phyloP scores from a whole-genome alignment of 2,113 vertebrate species.

The Eptesicus fuscus region DNA sequence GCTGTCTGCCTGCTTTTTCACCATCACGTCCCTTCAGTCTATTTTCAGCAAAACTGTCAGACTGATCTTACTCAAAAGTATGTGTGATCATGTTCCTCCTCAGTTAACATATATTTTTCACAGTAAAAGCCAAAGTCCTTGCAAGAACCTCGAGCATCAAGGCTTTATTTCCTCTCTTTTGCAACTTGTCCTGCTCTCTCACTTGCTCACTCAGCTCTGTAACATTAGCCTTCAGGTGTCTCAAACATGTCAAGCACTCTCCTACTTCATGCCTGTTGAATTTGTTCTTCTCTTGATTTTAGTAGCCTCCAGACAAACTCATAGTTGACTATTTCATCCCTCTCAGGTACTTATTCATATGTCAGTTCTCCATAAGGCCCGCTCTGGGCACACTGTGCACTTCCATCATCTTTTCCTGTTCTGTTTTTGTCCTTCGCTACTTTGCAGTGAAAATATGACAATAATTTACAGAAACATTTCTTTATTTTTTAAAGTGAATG shows the following conservation, averaged over 20 bases:
- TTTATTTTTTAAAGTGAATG: neutral
- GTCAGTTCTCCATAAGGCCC: neutral
- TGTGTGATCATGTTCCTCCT: neutral
- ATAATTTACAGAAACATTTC: neutral
- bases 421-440: neutral
- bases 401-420: neutral
- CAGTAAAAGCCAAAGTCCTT: neutral
- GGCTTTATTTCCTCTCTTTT: fast-evolving
- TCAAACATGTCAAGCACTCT: neutral
- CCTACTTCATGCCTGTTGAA: neutral
- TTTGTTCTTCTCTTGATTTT: neutral
- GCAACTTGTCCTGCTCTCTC: neutral
- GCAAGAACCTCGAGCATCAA: neutral
- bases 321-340: neutral
- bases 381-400: fast-evolving
- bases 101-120: neutral
- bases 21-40: neutral
- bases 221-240: neutral
- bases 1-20: neutral
- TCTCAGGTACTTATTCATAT: neutral
- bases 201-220: neutral
- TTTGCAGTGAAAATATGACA: neutral
- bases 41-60: neutral
- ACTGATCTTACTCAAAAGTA: neutral
- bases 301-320: neutral